phyloP scores from a whole-genome alignment of 53 echinoderm and acorn worm species.

The Paracentrotus lividus region DNA sequence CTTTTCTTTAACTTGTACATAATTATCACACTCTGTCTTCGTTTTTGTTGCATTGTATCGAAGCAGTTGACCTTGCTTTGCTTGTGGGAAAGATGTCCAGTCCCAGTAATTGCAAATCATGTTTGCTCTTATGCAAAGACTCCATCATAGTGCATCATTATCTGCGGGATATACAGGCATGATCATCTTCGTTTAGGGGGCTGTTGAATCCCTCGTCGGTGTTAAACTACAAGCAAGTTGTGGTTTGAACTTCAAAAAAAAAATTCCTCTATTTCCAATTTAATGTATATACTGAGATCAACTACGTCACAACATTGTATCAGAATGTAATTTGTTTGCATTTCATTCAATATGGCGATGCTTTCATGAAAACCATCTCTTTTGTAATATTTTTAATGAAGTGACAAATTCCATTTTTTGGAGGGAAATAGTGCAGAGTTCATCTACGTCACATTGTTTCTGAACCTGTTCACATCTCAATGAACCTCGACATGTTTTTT shows the following conservation, averaged over 20 bases:
- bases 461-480: neutral
- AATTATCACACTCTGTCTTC: neutral
- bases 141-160: neutral
- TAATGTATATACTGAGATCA: neutral
- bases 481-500: neutral
- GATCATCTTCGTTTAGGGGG: neutral
- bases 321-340: neutral
- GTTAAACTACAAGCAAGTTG: neutral
- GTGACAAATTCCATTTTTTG: too few relatives aligned
- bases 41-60: neutral
- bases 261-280: neutral
- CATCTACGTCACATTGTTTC: neutral
- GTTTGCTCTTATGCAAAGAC: neutral
- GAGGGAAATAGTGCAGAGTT: too few relatives aligned
- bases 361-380: too few relatives aligned
- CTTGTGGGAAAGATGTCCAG: neutral
- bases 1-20: constrained; percentile 10
- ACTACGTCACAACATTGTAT: neutral
- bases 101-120: neutral
- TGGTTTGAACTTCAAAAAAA: neutral
- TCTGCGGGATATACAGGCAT: neutral
- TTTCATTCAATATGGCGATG: too few relatives aligned
- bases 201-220: neutral
- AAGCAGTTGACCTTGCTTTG: neutral
- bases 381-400: too few relatives aligned